Base-by-base conservation (phyloP, 2,888 invertebrate genomes). In the Drosophila kokeensis region DNA sequence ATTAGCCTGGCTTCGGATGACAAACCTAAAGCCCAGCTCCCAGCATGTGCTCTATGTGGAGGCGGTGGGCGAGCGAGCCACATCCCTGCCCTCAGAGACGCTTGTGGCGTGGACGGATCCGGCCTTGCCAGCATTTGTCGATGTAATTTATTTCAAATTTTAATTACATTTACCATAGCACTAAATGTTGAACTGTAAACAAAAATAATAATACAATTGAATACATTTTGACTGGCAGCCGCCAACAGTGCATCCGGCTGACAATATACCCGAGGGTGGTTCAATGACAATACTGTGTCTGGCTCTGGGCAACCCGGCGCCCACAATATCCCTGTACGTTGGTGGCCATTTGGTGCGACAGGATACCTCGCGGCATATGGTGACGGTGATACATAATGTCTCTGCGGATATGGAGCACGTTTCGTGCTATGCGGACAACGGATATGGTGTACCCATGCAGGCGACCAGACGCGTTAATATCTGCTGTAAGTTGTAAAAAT, bases 91-190 rank as follows among this genome's bases (percentile, higher is more conserved):
- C 1, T 97, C 97, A 0, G 97, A 97, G 93, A 97, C 97, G 0
- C 92, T 97, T 32, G 94, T 97, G 67, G 97, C 96, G 0, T 97
- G 97, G 97, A 97, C 97, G 8, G 97, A 97, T 92, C 97, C 97
- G 0, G 97, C 97, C 0, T 95, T 97, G 88, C 97, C 97, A 0
- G 97, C 97, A 0, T 97, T 96, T 93, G 97, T 97, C 24, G 97
- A 97, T 95, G 97, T 97, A 92, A 93, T 36, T 55, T 38, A 27
- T 11, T 45, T 24, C 24, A 15, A 8, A 45, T 8, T 15, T 4
- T 24, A 45, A 24, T 45, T 24, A 2, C 4, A 24, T 27, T 45
- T 24, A 45, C 21, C 7, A 4, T 0, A 7, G 21, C 21, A 45
- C 15, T 15, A 24, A 45, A 45, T 18, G 45, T 15, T 45, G 4